Evolutionary conservation across 2,888 invertebrate species (phyloP), one percentile per base, ranked within the genome.

Genomic region (Epinotia nisella): DNA sequence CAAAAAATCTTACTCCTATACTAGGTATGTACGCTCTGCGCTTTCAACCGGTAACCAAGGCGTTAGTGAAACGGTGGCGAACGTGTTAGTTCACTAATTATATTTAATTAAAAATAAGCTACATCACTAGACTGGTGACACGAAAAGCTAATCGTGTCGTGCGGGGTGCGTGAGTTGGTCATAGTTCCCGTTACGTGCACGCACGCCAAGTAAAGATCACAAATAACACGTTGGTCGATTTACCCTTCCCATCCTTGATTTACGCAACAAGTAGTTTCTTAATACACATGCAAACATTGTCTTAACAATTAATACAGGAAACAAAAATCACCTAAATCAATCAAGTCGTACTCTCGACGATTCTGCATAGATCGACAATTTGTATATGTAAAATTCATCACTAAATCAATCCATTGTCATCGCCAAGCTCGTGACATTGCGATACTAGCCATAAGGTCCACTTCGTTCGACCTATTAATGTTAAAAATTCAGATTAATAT

Each of bases 31-130:
- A 45, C 15, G 45, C 15, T 15, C 15, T 15, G 15, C 15, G 45
- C 4, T 49, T n/a, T 49, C 7, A 41, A 41, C n/a, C 13, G 49
- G n/a, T n/a, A 49, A 49, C 5, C 49, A n/a, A n/a, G 3, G 49
- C n/a, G 49, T n/a, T 13, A 49, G 49, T 49, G 49, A 49, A 49
- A 49, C 49, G 49, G n/a, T 49, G 49, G 49, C n/a, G n/a, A 49
- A 49, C 5, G 45, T n/a, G n/a, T 49, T 1, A 45, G 45, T 45
- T 45, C 45, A 89, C 39, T 45, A 49, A 49, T 61, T 61, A 24
- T 24, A 21, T 61, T n/a, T 45, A 29, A 62, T 62, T 62, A 24
- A 21, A 39, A 21, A 59, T 15, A 59, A 17, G 13, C n/a, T 35
- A n/a, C 39, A 17, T 59, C 0, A 39, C 39, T 17, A 59, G 35